Evolutionary conservation across 2,797 vertebrate species (phyloP).

Genomic region (Bradypus variegatus): DNA sequence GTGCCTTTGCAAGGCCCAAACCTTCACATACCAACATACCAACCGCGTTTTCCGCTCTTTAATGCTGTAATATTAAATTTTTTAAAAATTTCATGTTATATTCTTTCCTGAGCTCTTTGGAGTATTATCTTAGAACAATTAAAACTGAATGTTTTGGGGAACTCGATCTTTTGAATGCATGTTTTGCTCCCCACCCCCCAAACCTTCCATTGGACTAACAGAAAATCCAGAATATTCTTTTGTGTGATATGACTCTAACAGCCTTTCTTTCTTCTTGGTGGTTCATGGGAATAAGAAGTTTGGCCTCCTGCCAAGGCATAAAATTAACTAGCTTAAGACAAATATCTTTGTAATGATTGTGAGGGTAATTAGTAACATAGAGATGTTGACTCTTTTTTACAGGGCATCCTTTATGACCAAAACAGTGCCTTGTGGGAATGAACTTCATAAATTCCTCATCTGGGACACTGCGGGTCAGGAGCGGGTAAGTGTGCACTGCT

Average conservation of each 20-base stretch:
- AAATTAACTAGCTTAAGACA: neutral
- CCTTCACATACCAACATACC: neutral
- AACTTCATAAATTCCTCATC: constrained; percentile 98
- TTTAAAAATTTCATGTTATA: neutral
- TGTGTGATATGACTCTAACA: neutral
- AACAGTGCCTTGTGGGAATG: constrained; percentile 94
- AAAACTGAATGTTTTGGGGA: neutral
- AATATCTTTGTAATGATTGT: neutral
- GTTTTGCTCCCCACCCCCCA: neutral
- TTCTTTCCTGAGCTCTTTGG: neutral
- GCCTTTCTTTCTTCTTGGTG: neutral
- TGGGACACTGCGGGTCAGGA: constrained; percentile 99
- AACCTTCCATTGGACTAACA: neutral
- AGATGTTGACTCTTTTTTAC: constrained; percentile 62
- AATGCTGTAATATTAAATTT: neutral
- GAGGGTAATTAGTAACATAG: neutral
- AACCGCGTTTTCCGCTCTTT: neutral
- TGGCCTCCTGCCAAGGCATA: neutral
- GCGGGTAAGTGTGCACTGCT: constrained; percentile 78
- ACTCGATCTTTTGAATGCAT: neutral
- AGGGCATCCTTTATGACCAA: constrained; percentile 99
- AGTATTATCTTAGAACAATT: neutral
- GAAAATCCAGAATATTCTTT: neutral
- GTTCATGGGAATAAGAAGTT: neutral
- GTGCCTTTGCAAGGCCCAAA: neutral